Evolutionary conservation across 1,140 invertebrate genomes (phyloP).

Genomic region (Saxidomus purpurata): DNA sequence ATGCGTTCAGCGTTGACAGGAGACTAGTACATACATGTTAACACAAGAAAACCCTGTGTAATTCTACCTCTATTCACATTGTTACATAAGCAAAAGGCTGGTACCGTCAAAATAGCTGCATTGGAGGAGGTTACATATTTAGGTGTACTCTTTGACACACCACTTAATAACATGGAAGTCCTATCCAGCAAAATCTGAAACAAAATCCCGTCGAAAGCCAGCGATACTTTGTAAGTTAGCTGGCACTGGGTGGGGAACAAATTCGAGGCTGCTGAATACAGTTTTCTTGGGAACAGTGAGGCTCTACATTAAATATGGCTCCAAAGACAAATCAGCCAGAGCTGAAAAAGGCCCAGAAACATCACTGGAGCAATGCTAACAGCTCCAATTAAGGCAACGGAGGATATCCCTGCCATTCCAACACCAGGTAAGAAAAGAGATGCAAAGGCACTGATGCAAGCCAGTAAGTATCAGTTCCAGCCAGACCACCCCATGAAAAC

Average conservation of each 20-base stretch:
- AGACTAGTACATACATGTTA: constrained; percentile 53
- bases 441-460: neutral
- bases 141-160: constrained; percentile 59
- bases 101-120: constrained; percentile 26
- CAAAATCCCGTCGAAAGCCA: constrained; percentile 8
- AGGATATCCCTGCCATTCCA: neutral
- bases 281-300: neutral
- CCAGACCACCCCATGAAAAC: neutral
- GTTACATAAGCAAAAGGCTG: constrained; percentile 63
- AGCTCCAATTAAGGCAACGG: neutral
- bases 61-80: constrained; percentile 64
- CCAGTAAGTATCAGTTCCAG: neutral
- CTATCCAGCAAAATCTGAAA: constrained; percentile 31
- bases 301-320: neutral
- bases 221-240: constrained; percentile 45
- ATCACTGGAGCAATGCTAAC: constrained; percentile 52
- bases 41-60: constrained; percentile 59
- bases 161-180: constrained; percentile 50
- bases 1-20: constrained; percentile 42
- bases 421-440: neutral
- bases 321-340: neutral
- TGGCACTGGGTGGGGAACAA: constrained; percentile 30
- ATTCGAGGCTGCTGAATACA: neutral
- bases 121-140: constrained; percentile 46
- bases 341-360: constrained; percentile 46